Percentiles rank a stretch among this genome's conserved stretches.
Conservation (phyloP, 2,797 vertebrate genomes). For the Hipposideros larvatus region DNA sequence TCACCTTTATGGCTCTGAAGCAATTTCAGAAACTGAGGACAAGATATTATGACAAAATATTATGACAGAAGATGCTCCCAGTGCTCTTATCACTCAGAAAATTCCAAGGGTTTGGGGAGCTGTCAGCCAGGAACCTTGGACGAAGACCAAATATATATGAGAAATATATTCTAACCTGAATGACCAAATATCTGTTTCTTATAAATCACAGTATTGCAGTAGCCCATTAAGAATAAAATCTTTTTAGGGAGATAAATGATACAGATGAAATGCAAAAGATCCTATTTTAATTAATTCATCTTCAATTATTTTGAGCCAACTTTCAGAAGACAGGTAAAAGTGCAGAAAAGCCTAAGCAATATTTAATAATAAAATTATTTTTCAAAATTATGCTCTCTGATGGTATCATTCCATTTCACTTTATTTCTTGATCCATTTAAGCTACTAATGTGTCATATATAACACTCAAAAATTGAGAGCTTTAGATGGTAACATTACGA, state of each 20-base stretch:
- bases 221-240: not conserved
- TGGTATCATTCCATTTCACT: not conserved
- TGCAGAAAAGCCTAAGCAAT: not conserved
- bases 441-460: not conserved
- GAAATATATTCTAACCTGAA: not conserved
- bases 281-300: not conserved
- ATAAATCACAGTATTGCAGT: not conserved
- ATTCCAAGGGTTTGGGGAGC: not conserved
- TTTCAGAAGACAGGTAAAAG: constrained; percentile 2
- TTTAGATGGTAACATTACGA: not conserved
- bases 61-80: not conserved
- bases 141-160: not conserved
- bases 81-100: not conserved
- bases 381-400: constrained; percentile 28
- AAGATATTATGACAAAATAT: not conserved
- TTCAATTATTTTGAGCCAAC: constrained; percentile 16
- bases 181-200: not conserved
- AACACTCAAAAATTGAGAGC: not conserved
- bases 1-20: not conserved
- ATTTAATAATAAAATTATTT: constrained; percentile 18
- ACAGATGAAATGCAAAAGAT: not conserved
- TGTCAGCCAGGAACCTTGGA: not conserved
- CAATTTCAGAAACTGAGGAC: not conserved
- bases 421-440: constrained; percentile 18
- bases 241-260: not conserved